Percentiles rank a stretch among this genome's conserved stretches.
phyloP scores from a whole-genome alignment of 2,113 vertebrate species.

The Ammospiza nelsoni region DNA sequence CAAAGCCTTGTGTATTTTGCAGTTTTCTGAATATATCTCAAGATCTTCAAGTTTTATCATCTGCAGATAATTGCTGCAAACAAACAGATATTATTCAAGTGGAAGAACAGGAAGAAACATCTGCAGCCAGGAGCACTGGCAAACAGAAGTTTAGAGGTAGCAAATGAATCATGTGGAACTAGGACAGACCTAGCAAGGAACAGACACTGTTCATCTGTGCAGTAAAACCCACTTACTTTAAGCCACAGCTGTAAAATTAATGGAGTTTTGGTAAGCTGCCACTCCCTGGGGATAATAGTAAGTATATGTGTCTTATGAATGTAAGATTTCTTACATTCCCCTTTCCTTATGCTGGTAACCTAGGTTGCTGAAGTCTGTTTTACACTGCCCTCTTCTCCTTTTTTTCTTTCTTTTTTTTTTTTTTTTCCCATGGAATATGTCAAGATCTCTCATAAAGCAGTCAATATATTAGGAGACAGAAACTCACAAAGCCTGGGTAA shows the following conservation, averaged over 20 bases:
- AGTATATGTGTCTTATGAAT: neutral
- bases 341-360: neutral
- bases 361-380: neutral
- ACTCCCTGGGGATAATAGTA: neutral
- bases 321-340: neutral
- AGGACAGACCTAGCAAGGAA: neutral
- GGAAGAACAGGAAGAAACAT: neutral
- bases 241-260: conserved; percentile 31
- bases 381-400: neutral
- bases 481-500: conserved; percentile 58
- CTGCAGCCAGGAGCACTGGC: neutral
- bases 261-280: conserved; percentile 10
- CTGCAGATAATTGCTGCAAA: conserved; percentile 23
- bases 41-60: conserved; percentile 34
- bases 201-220: neutral
- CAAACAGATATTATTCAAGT: conserved; percentile 2
- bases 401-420: neutral
- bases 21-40: conserved; percentile 12
- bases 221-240: conserved; percentile 8
- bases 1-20: neutral
- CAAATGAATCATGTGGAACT: neutral
- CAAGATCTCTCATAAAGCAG: conserved; percentile 10
- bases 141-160: neutral
- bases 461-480: conserved; percentile 8
- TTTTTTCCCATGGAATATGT: neutral